These are phyloP conservation scores for Pinctada fucata DNA, from an alignment of 2,888 invertebrate genomes.

Conservation along the genomic window DNA sequence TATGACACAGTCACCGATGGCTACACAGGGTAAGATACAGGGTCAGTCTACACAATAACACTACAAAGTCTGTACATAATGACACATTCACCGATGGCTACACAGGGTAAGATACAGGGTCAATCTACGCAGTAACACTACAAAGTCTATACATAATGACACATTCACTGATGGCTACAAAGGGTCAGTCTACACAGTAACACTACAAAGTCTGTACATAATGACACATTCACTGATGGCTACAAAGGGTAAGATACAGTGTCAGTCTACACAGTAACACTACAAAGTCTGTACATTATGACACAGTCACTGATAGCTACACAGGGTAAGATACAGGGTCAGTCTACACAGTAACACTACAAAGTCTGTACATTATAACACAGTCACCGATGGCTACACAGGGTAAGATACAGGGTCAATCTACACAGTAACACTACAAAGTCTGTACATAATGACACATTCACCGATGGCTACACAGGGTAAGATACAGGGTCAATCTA, in stretches of 20 bases:
- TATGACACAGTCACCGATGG: slow-evolving; percentile 85
- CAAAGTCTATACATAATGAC: no score
- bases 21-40: slow-evolving; percentile 75
- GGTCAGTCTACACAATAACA: no score
- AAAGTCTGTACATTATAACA: slow-evolving; percentile 74
- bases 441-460: slow-evolving; percentile 78
- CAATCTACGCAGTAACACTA: no score
- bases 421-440: no score
- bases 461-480: slow-evolving; percentile 82
- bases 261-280: no score
- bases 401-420: not conserved
- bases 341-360: no score
- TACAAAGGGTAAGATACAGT: no score
- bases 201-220: no score
- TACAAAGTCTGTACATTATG: slow-evolving; percentile 73
- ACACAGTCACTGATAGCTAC: slow-evolving; percentile 84
- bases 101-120: slow-evolving; percentile 59
- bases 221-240: no score
- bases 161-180: slow-evolving; percentile 84
- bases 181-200: no score
- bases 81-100: slow-evolving; percentile 84
- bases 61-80: no score
- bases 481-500: not conserved
- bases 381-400: slow-evolving; percentile 84
- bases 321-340: not conserved